Base-by-base conservation (phyloP, 30 jellyfish, hydroid and myxozoan species). In the Pelagia noctiluca region DNA sequence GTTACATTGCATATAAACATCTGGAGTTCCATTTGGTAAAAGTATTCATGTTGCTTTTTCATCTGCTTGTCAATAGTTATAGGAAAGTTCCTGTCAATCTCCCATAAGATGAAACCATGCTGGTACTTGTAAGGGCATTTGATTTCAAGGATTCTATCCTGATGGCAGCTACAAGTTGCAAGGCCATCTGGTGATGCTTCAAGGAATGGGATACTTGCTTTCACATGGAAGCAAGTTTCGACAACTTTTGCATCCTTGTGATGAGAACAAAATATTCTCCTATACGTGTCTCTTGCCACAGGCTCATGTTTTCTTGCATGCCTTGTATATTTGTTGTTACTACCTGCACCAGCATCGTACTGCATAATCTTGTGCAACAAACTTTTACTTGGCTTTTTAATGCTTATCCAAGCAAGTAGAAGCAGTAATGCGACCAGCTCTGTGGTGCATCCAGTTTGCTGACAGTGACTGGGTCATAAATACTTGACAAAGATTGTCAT, bases 111-210 rank as follows among this genome's bases (percentile, higher is more conserved):
- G 57, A 75, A 49, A 68, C 80, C 79, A 8, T 77, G 7, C 50
- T 62, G 38, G 50, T 53, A 77, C 35, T 77, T 77, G 36, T 10
- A 70, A 31, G 90, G 90, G 50, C 90, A 80, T 38, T 80, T 86
- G 71, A 86, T 67, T 76, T 86, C 96, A 23, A 86, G 70, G 28
- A 76, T 29, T 29, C 88, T 63, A 13, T 46, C 70, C 37, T 68
- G 80, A 63, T 86, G 91, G 63, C 96, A 86, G 57, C 37, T 12
- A 35, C 96, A 86, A 12, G 69, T 10, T 19, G 26, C 83, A 23
- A 86, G 30, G 23, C 96, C 91, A 63, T 86, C 96, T 50, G 96
- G 96, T 28, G 74, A 2, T 30, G 96, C 96, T 2, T 89, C 96
- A 30, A 75, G 53, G 33, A 2, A 75, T 12, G 77, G 78, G 38